A percentile compares a stretch with the other conserved stretches of the same genome.
These are phyloP conservation scores for Tipula vernalis DNA, from an alignment of 2,888 invertebrate species.

Conservation along the genomic window DNA sequence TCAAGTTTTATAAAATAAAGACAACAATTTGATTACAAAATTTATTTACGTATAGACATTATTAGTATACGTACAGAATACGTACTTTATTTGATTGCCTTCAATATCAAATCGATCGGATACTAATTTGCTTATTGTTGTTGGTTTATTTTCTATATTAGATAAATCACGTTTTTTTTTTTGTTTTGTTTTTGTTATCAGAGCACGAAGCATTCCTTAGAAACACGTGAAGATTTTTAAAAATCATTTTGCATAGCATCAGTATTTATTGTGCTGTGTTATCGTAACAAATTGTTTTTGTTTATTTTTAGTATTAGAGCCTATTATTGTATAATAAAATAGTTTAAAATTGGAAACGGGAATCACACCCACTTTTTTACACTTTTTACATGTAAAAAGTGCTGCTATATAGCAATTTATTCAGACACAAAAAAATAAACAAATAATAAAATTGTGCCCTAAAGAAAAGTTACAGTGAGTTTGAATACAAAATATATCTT, in stretches of 20 bases:
- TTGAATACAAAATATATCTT: too few relatives aligned
- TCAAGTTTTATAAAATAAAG: not conserved
- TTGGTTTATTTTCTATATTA: not conserved
- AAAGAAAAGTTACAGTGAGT: too few relatives aligned
- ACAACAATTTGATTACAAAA: not conserved
- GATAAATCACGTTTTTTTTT: not conserved
- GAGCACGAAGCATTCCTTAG: not conserved
- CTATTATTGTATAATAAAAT: too few relatives aligned
- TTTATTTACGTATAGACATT: not conserved
- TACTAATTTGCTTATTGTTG: not conserved
- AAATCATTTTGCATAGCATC: not conserved
- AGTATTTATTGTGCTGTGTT: not conserved
- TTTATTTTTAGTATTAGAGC: too few relatives aligned
- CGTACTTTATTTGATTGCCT: not conserved
- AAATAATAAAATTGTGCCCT: too few relatives aligned
- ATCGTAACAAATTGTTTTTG: not conserved
- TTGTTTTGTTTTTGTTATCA: not conserved
- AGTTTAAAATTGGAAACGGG: too few relatives aligned
- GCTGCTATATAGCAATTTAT: too few relatives aligned
- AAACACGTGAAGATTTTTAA: not conserved
- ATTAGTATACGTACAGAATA: not conserved
- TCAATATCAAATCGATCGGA: not conserved
- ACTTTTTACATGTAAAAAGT: too few relatives aligned
- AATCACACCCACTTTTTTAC: too few relatives aligned
- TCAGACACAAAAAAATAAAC: too few relatives aligned